Base-by-base conservation (phyloP, 2,797 vertebrate genomes). In the Arrhamphus sclerolepis region DNA sequence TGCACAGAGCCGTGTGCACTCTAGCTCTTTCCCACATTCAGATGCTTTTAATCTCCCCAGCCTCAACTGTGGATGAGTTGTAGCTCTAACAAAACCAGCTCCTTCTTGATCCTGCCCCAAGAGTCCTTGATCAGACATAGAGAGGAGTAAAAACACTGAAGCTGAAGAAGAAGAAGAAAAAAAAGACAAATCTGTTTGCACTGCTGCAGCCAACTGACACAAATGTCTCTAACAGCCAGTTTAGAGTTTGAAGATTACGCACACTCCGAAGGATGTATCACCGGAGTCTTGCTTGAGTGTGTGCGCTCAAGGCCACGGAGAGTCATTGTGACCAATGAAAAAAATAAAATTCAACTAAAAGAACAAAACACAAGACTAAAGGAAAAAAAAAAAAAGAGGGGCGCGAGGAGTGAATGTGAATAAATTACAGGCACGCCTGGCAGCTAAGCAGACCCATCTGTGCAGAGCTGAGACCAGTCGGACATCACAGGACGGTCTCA, bases 391-490 rank as follows among this genome's bases (percentile, higher is more conserved):
- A 60, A 46, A 20, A 56, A 24, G 20, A 14, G 9, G 0, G 28
- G 61, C 57, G 63, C 62, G 69, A 59, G 62, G 62, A 84, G 85
- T 80, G 73, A 85, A 84, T 67, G 75, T 82, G 84, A 70, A 84
- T 90, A 87, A 91, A 89, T 91, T 91, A 88, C 81, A 85, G 80
- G 74, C 81, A 16, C 56, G 84, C 69, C 83, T 89, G 83, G 83
- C 83, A 88, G 83, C 85, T 92, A 92, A 92, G 91, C 70, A 81
- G 87, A 87, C 72, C 89, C 91, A 92, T 89, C 89, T 92, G 91
- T 86, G 87, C 67, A 57, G 82, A 89, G 75, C 80, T 63, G 85
- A 83, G 80, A 84, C 80, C 84, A 83, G 87, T 89, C 80, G 81
- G 84, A 90, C 89, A 82, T 89, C 82, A 78, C 87, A 87, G 86